Percentiles rank a stretch among this genome's conserved stretches.
Conservation (phyloP, 2,888 invertebrate species). For the Liodrosophila aerea region DNA sequence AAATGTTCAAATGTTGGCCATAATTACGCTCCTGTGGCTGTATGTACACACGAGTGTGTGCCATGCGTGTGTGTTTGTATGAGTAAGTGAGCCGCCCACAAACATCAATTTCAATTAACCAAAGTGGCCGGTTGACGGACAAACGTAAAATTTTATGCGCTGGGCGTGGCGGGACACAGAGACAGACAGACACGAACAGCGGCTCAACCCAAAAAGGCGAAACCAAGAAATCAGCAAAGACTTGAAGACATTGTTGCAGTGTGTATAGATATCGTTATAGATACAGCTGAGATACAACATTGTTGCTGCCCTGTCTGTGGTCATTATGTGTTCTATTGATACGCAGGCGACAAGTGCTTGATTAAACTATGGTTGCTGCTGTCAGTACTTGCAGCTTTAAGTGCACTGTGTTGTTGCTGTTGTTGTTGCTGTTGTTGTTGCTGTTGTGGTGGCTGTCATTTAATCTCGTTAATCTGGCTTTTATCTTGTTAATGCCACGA, state of each 20-base stretch:
- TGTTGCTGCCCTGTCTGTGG: constrained; percentile 17
- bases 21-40: constrained; percentile 47
- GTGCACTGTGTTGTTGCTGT: neutral
- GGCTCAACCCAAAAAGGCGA: neutral
- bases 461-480: constrained; percentile 73
- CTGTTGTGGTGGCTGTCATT: constrained; percentile 42
- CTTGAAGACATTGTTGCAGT: constrained; percentile 54
- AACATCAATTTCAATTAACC: constrained; percentile 77
- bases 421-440: constrained; percentile 1
- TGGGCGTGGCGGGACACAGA: constrained; percentile 55
- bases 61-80: constrained; percentile 7
- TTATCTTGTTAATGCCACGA: constrained; percentile 65
- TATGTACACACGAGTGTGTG: neutral
- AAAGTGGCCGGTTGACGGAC: constrained; percentile 75
- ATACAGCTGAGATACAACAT: too few species aligned
- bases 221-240: constrained; percentile 7
- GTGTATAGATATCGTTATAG: constrained; percentile 18
- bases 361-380: neutral
- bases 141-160: constrained; percentile 74
- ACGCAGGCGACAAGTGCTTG: neutral
- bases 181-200: neutral
- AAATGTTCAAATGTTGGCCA: constrained; percentile 29
- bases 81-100: constrained; percentile 58
- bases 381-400: neutral
- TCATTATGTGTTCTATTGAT: constrained; percentile 10